Base-by-base conservation (phyloP, 2,888 invertebrate species). In the Harmothoe impar region DNA sequence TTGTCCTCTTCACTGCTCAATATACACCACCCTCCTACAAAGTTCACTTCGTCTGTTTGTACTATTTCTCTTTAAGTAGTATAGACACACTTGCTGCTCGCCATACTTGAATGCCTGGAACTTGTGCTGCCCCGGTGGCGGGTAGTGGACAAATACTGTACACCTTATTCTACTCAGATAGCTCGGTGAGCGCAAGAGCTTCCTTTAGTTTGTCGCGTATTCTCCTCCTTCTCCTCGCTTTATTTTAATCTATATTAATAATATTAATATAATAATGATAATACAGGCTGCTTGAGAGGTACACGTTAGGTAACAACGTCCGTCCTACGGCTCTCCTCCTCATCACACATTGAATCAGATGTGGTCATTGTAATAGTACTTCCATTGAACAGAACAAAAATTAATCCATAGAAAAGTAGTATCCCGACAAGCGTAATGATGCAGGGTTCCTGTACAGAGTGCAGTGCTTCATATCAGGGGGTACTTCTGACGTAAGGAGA, bases 121-220 rank as follows among this genome's bases (percentile, higher is more conserved):
- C 81, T 33, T 35, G 35, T 43, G 35, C 81, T 81, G 33, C 81
- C 81, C 33, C 35, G n/a, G 23, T 81, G 81, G 81, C 81, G n/a
- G 43, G 43, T 43, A 17, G 81, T 81, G 35, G 81, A 81, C 81
- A 81, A 81, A 81, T 81, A 81, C 81, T 81, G 81, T 81, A 81
- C 81, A 81, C 81, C 81, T 81, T 81, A 35, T 81, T 81, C 35
- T 81, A 81, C 81, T 81, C 81, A 81, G 35, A 81, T 33, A 81
- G 81, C 81, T 35, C 33, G 81, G 81, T 81, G 81, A 81, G 81
- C 43, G 29, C 29, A 43, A 81, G 81, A 33, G 35, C 43, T 43
- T 3, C 23, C 81, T 33, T 43, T n/a, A 7, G 68, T 52, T 15
- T 52, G 10, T 52, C 17, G n/a, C n/a, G n/a, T 52, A 62, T 5